These are phyloP conservation scores for Coccyzus lansbergi DNA, from an alignment of 2,797 vertebrate species.

Conservation along the genomic window DNA sequence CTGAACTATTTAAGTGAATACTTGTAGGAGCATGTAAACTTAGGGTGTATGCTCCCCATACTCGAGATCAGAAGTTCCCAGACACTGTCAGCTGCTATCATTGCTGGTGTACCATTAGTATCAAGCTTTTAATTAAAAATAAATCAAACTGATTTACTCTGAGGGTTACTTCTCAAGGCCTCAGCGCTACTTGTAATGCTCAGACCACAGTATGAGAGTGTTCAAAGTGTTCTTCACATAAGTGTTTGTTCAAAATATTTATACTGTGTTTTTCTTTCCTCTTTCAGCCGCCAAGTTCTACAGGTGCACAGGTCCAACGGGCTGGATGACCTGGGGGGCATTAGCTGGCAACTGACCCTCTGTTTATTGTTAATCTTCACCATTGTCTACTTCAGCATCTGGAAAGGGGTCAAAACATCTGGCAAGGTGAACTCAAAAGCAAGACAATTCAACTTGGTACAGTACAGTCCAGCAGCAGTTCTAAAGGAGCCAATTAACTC, in stretches of 20 bases:
- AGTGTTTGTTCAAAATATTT: not conserved
- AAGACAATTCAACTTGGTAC: not conserved
- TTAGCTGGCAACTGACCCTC: conserved; percentile 95
- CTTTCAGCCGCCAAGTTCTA: conserved; percentile 90
- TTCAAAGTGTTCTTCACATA: not conserved
- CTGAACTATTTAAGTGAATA: not conserved
- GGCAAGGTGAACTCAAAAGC: conserved; percentile 88
- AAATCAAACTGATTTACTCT: rapidly evolving
- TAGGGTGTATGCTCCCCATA: not conserved
- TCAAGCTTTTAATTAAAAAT: not conserved
- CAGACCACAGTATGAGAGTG: not conserved
- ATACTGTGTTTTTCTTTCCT: not conserved
- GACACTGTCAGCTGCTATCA: not conserved
- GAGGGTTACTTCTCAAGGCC: not conserved
- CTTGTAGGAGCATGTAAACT: not conserved
- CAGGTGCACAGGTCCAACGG: conserved; percentile 92
- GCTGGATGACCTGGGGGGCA: conserved; percentile 90
- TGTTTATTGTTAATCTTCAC: conserved; percentile 95
- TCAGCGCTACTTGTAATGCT: not conserved
- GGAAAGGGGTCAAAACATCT: conserved; percentile 98
- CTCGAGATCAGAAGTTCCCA: not conserved
- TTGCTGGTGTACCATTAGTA: not conserved
- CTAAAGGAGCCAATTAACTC: not conserved
- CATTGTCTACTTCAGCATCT: conserved; percentile 98
- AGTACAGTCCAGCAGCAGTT: not conserved